A percentile compares a stretch with the other conserved stretches of the same genome.
Conservation (phyloP, 1,140 invertebrate genomes). For the Drosophila setifemur region DNA sequence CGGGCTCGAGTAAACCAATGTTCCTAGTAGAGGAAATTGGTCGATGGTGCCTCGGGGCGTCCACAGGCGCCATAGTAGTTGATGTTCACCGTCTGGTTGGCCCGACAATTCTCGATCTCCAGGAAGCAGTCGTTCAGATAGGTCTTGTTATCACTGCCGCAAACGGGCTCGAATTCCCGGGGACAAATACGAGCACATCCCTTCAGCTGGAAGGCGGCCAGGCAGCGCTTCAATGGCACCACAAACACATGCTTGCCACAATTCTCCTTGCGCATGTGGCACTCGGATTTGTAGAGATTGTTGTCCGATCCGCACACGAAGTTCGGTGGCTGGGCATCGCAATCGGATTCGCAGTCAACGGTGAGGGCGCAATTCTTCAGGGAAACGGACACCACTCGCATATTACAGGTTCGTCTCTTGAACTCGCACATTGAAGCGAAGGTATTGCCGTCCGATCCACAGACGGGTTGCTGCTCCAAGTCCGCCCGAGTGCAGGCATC, state of each 20-base stretch:
- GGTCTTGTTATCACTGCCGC: conserved; percentile 93
- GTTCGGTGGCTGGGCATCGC: conserved; percentile 86
- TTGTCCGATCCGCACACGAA: conserved; percentile 97
- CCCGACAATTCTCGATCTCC: conserved; percentile 93
- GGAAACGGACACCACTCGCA: conserved; percentile 90
- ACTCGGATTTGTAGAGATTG: conserved; percentile 95
- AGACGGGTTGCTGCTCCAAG: conserved; percentile 89
- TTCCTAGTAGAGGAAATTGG: conserved; percentile 76
- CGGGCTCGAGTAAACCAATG: neutral
- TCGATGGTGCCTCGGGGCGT: conserved; percentile 76
- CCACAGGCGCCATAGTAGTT: conserved; percentile 81
- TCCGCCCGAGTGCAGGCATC: conserved; percentile 88
- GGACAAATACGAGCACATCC: conserved; percentile 94
- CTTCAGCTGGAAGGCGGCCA: conserved; percentile 91
- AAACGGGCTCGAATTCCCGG: conserved; percentile 93
- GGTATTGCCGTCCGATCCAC: conserved; percentile 95
- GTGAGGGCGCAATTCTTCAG: conserved; percentile 92
- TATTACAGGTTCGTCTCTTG: conserved; percentile 91
- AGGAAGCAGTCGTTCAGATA: conserved; percentile 97
- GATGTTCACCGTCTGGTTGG: conserved; percentile 83
- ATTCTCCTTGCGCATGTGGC: conserved; percentile 95
- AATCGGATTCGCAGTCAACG: conserved; percentile 90
- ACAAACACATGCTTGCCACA: conserved; percentile 95
- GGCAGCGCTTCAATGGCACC: conserved; percentile 92
- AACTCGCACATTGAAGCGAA: conserved; percentile 95